Conservation (phyloP, 1,140 invertebrate genomes). For the Chrysopa pallens region DNA sequence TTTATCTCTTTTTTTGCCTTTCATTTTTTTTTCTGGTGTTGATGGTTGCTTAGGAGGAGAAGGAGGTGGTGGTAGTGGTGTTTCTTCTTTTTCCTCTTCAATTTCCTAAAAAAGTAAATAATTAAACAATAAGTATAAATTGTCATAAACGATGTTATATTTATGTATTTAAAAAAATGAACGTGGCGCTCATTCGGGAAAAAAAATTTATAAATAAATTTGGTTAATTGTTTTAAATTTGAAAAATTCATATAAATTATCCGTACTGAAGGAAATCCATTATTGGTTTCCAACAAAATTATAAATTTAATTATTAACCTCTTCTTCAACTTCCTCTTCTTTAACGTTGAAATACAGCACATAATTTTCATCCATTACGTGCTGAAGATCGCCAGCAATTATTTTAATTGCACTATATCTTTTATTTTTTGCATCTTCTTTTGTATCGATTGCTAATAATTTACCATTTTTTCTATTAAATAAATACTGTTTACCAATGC, state of each 20-base stretch:
- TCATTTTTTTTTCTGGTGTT: conserved; percentile 1
- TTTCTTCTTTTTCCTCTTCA: not conserved
- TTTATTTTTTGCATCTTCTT: conserved; percentile 27
- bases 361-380: conserved; percentile 42
- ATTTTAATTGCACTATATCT: conserved; percentile 35
- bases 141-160: no score
- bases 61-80: not conserved
- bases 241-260: no score
- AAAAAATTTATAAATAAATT: no score
- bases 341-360: conserved; percentile 33
- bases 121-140: no score
- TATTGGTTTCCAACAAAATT: no score
- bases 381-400: conserved; percentile 32
- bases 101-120: conserved; percentile 1
- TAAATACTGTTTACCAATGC: conserved; percentile 49
- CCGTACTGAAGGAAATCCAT: no score
- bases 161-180: no score
- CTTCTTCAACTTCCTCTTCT: conserved; percentile 11
- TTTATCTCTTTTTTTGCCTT: conserved; percentile 4
- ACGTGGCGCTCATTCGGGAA: no score
- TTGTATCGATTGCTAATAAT: conserved; percentile 37
- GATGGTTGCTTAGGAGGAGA: conserved; percentile 1
- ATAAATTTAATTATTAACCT: conserved; percentile 7
- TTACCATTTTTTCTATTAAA: conserved; percentile 44
- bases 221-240: no score